These are phyloP conservation scores for Nyctibius grandis DNA, from an alignment of 2,797 vertebrate species.

Conservation along the genomic window DNA sequence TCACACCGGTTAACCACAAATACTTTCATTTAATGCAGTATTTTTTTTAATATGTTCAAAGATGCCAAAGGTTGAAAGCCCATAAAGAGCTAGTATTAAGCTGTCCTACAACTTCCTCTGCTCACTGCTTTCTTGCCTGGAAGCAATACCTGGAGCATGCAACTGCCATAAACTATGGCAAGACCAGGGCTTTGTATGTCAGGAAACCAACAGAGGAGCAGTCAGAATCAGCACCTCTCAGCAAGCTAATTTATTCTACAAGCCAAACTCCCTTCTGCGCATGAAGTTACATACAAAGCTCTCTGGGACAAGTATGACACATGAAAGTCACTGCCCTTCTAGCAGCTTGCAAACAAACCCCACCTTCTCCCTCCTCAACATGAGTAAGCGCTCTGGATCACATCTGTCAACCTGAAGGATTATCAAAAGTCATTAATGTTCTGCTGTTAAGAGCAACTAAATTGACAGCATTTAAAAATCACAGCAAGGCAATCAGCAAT, in stretches of 20 bases:
- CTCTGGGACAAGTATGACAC: background rate
- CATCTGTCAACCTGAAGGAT: background rate
- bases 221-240: background rate
- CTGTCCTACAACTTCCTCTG: background rate
- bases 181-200: background rate
- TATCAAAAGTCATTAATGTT: background rate
- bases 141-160: background rate
- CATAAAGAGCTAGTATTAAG: background rate
- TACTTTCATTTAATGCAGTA: background rate
- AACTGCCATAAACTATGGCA: background rate
- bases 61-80: background rate
- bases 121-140: background rate
- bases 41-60: background rate
- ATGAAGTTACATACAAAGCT: background rate
- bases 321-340: background rate
- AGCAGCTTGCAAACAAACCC: background rate
- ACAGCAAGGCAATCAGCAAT: background rate
- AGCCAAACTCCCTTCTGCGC: background rate
- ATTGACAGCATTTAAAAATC: background rate
- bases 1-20: background rate
- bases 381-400: background rate
- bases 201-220: background rate
- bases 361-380: background rate
- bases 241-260: background rate
- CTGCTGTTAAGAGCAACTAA: background rate